Evolutionary conservation across 2,888 invertebrate species (phyloP).

Genomic region (Heliconius charithonia): DNA sequence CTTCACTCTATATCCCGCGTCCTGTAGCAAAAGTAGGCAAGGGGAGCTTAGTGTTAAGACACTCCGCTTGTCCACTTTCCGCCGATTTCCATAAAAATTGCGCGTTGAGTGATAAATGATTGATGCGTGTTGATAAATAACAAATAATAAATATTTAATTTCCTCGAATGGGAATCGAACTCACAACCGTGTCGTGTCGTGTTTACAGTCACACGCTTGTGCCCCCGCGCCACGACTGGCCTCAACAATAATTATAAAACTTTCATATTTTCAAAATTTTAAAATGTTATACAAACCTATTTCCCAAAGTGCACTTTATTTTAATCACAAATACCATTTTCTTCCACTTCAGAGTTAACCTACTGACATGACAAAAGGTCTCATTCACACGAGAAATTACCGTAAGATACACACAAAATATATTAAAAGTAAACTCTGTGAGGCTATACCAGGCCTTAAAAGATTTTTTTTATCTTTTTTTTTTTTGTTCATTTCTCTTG

Average conservation of each 20-base stretch:
- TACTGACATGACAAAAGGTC: slow-evolving; percentile 46
- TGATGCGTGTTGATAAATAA: too few species aligned
- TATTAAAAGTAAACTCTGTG: slow-evolving; percentile 35
- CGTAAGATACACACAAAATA: slow-evolving; percentile 46
- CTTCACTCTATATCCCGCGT: too few species aligned
- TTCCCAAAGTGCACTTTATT: slow-evolving; percentile 41
- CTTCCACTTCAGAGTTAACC: slow-evolving; percentile 44
- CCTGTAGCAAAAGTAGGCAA: too few species aligned
- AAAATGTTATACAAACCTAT: slow-evolving; percentile 27
- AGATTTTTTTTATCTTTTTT: background rate
- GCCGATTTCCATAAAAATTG: background rate
- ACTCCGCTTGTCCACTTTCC: background rate
- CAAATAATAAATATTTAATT: background rate
- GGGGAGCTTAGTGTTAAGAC: too few species aligned
- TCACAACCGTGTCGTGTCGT: background rate
- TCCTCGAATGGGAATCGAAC: background rate
- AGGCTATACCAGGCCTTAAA: slow-evolving; percentile 26
- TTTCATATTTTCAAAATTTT: slow-evolving; percentile 3
- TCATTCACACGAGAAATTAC: slow-evolving; percentile 51
- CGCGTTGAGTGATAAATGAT: too few species aligned
- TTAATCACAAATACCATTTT: slow-evolving; percentile 40
- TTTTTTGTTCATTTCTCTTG: background rate
- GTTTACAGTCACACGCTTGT: background rate
- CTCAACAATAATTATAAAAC: background rate
- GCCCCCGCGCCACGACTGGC: background rate